phyloP scores from a whole-genome alignment of 2,888 invertebrate genomes.

The Ganaspis brasiliensis region DNA sequence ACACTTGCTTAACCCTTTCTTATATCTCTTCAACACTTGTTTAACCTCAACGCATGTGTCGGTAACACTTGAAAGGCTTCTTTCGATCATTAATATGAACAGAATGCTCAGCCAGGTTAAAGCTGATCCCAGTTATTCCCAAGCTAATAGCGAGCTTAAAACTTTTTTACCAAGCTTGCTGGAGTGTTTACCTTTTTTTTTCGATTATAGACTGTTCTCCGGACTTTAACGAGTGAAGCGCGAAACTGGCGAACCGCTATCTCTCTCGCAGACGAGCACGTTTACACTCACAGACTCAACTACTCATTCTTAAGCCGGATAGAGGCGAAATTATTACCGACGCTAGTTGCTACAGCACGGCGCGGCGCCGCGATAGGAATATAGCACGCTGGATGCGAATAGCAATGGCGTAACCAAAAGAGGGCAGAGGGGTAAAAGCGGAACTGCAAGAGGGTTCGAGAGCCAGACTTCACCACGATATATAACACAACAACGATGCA shows the following conservation, averaged over 20 bases:
- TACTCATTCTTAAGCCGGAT: slow-evolving; percentile 45
- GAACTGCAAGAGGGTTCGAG: slow-evolving; percentile 25
- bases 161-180: slow-evolving; percentile 20
- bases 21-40: slow-evolving; percentile 31
- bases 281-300: neutral
- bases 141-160: slow-evolving; percentile 20
- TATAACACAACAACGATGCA: neutral
- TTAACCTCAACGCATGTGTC: slow-evolving; percentile 6
- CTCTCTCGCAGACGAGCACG: slow-evolving; percentile 17
- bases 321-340: slow-evolving; percentile 67
- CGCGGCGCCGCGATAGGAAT: slow-evolving; percentile 51
- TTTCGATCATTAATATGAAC: slow-evolving; percentile 17
- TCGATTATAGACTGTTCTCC: slow-evolving; percentile 6
- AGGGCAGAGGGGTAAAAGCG: slow-evolving; percentile 9
- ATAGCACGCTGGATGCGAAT: slow-evolving; percentile 32
- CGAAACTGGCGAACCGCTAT: slow-evolving; percentile 31
- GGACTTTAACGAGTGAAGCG: slow-evolving; percentile 34
- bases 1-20: slow-evolving; percentile 14
- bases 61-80: slow-evolving; percentile 20
- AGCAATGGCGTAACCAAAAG: slow-evolving; percentile 21
- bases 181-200: slow-evolving; percentile 16
- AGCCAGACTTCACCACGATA: slow-evolving; percentile 8
- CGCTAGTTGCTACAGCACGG: slow-evolving; percentile 52
- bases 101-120: neutral
- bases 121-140: slow-evolving; percentile 24